Evolutionary conservation across 2,113 vertebrate genomes (phyloP).

Genomic region (Pygathrix nemaeus): DNA sequence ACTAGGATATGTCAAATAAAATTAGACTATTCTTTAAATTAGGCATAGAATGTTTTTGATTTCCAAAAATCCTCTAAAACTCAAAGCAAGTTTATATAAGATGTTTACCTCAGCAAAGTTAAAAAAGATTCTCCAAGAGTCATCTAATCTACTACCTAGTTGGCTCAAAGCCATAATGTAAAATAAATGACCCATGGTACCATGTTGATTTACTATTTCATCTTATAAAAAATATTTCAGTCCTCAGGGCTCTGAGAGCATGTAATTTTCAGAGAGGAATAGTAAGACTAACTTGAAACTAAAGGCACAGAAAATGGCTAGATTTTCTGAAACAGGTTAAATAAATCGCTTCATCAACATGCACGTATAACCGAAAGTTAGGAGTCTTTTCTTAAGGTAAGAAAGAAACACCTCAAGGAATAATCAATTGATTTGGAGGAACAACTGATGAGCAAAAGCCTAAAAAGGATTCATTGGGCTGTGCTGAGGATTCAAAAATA

Average conservation of each 20-base stretch:
- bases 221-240: conserved; percentile 50
- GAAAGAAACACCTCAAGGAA: not conserved
- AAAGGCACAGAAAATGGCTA: conserved; percentile 47
- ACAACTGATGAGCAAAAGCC: not conserved
- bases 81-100: conserved; percentile 34
- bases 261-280: conserved; percentile 61
- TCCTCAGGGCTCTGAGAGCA: not conserved
- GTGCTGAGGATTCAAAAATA: not conserved
- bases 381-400: not conserved
- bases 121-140: conserved; percentile 47
- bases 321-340: conserved; percentile 44
- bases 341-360: not conserved
- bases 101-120: conserved; percentile 44
- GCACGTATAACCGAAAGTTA: not conserved
- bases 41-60: not conserved
- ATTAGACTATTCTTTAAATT: conserved; percentile 27
- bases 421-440: not conserved
- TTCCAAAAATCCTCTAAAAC: conserved; percentile 43
- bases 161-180: conserved; percentile 60
- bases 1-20: not conserved
- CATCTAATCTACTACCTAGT: conserved; percentile 17
- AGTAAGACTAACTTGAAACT: conserved; percentile 55
- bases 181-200: conserved; percentile 61
- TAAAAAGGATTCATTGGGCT: not conserved
- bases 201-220: conserved; percentile 70